A percentile compares a stretch with the other conserved stretches of the same genome.
phyloP scores from a whole-genome alignment of 1,140 invertebrate species.

The Drosophila nigrodunni region DNA sequence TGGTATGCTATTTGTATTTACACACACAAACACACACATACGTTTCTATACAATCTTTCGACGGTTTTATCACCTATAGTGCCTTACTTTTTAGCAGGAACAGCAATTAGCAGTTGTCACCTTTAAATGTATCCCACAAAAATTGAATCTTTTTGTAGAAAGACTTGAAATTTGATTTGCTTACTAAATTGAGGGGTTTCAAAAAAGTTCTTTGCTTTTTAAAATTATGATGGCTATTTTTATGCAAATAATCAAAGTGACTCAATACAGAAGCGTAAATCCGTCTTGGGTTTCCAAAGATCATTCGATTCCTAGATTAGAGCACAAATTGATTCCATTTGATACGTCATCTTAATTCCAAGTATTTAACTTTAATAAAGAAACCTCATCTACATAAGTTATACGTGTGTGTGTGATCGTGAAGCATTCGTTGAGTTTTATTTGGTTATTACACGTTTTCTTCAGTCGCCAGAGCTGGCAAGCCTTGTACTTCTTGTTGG shows the following conservation, averaged over 20 bases:
- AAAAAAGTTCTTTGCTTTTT: too few species aligned
- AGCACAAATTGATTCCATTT: slow-evolving; percentile 2
- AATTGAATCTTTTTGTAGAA: too few species aligned
- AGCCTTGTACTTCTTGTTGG: slow-evolving; percentile 33
- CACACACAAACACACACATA: too few species aligned
- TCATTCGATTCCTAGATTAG: slow-evolving; percentile 1
- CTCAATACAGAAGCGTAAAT: background rate
- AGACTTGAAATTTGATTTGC: too few species aligned
- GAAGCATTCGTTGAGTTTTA: slow-evolving; percentile 43
- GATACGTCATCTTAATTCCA: slow-evolving; percentile 13
- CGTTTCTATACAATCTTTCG: too few species aligned
- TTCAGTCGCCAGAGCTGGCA: background rate
- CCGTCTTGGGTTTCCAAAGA: slow-evolving; percentile 6
- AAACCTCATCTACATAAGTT: background rate
- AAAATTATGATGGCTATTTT: too few species aligned
- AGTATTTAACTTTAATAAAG: slow-evolving; percentile 9
- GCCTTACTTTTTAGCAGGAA: too few species aligned
- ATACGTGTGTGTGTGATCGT: slow-evolving; percentile 8
- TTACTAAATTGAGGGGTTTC: too few species aligned
- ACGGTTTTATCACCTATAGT: too few species aligned
- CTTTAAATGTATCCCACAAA: too few species aligned
- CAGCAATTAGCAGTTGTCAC: too few species aligned
- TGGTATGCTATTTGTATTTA: background rate
- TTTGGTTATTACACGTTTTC: slow-evolving; percentile 47
- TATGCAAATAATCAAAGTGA: background rate